Conservation (phyloP, 2,797 vertebrate species). For the Danio jaintianensis region DNA sequence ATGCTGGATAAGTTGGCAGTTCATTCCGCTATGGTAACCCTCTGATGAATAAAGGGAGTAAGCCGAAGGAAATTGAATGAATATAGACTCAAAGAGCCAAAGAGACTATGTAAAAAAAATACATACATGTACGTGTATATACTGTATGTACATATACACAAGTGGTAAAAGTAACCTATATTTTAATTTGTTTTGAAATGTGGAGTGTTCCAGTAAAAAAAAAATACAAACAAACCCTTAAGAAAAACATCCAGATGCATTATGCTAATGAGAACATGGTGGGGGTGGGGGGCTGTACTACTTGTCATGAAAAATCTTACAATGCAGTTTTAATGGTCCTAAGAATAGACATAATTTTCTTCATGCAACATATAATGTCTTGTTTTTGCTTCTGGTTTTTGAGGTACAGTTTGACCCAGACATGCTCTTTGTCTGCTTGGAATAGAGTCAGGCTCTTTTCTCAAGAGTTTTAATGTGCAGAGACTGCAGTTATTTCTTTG, state of each 20-base stretch:
- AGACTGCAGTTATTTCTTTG: constrained; percentile 16
- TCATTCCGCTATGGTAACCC: too few species aligned
- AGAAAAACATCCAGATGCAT: constrained; percentile 35
- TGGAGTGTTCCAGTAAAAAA: neutral
- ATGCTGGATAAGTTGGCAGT: too few species aligned
- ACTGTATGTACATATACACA: neutral
- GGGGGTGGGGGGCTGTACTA: neutral
- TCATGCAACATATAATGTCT: neutral
- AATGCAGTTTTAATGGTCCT: neutral
- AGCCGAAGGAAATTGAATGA: too few species aligned
- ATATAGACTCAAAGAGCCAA: too few species aligned
- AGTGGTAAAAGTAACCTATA: too few species aligned
- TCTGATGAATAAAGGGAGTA: too few species aligned
- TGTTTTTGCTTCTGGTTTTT: neutral
- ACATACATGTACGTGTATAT: too few species aligned
- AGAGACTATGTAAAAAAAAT: too few species aligned
- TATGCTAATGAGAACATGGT: constrained; percentile 17
- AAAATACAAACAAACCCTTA: constrained; percentile 15
- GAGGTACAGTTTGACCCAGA: neutral
- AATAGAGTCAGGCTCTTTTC: constrained; percentile 18
- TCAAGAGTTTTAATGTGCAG: constrained; percentile 13
- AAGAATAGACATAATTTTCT: neutral
- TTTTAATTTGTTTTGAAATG: neutral
- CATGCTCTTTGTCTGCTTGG: constrained; percentile 6
- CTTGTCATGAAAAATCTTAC: neutral